Base-by-base conservation (phyloP, 1,140 invertebrate species). In the Drosophila orosa region DNA sequence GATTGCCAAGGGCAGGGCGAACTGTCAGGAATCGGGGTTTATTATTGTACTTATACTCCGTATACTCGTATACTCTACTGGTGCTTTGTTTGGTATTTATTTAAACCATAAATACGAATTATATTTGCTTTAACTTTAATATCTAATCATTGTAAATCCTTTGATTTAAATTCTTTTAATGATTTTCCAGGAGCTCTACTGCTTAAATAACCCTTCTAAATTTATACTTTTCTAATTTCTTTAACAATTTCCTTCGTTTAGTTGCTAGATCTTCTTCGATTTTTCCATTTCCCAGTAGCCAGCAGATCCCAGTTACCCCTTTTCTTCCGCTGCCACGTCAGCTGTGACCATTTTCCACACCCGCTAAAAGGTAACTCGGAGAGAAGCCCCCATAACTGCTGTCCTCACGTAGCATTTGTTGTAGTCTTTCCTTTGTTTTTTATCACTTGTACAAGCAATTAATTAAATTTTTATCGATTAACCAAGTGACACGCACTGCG, bases 401-500 rank as follows among this genome's bases (percentile, higher is more conserved):
- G 25, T 22, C 10, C 35, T 22, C 40, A 35, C 19, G 3, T 24
- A 47, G 27, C 47, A 71, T 66, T 44, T 25, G 58, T 19, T 45
- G 24, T 47, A 12, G 58, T 8, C 22, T 35, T 31, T 9, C 22
- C 6, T 29, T 57, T 65, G 15, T 50, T 35, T 31, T 48, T 83
- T 87, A 89, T 86, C 63, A 76, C 83, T 77, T 87, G 66, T 69
- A 69, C 48, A 74, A 63, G 83, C 73, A 89, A 87, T 83, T 87
- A 87, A 87, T 87, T 83, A 87, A 73, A 79, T 58, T 52, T 82
- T 77, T 79, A 87, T 89, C 74, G 84, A 87, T 86, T 72, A 63
- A 59, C 58, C 75, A 89, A 87, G 75, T 75, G 84, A 79, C 83
- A 79, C 57, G 56, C 67, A 47, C 29, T 22, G 9, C 25, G 55